These are phyloP conservation scores for Tyria jacobaeae DNA, from an alignment of 2,888 invertebrate species.

Conservation along the genomic window DNA sequence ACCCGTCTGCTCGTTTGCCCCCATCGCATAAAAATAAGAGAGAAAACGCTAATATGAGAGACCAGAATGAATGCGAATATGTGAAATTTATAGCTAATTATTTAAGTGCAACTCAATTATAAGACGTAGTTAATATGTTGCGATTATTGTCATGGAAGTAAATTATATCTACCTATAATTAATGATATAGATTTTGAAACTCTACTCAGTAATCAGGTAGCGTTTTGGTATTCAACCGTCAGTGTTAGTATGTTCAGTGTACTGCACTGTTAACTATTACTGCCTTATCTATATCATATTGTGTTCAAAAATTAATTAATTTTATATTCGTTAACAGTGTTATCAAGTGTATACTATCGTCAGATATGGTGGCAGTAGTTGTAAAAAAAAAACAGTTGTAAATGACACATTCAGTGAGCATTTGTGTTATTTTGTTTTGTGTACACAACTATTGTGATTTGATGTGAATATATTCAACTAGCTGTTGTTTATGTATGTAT, in stretches of 20 bases:
- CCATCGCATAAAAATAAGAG: no score
- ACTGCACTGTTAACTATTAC: not conserved
- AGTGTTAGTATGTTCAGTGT: not conserved
- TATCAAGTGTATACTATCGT: not conserved
- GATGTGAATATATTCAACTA: not conserved
- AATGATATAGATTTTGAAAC: no score
- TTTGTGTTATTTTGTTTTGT: not conserved
- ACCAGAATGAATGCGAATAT: no score
- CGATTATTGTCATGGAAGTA: no score
- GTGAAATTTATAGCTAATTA: no score
- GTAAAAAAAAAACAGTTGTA: not conserved
- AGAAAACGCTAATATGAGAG: no score
- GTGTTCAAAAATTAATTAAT: slow-evolving; percentile 1
- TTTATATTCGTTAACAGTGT: not conserved
- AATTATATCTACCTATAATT: no score
- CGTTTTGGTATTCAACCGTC: not conserved
- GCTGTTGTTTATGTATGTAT: no score
- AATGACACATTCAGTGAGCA: not conserved
- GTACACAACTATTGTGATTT: not conserved
- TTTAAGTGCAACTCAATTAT: no score
- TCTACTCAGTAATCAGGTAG: not conserved
- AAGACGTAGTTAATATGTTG: no score
- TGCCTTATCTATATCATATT: not conserved
- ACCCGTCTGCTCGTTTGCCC: no score
- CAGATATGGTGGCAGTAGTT: not conserved